Base-by-base conservation (phyloP, 2,113 vertebrate species). In the Climacteris rufus region DNA sequence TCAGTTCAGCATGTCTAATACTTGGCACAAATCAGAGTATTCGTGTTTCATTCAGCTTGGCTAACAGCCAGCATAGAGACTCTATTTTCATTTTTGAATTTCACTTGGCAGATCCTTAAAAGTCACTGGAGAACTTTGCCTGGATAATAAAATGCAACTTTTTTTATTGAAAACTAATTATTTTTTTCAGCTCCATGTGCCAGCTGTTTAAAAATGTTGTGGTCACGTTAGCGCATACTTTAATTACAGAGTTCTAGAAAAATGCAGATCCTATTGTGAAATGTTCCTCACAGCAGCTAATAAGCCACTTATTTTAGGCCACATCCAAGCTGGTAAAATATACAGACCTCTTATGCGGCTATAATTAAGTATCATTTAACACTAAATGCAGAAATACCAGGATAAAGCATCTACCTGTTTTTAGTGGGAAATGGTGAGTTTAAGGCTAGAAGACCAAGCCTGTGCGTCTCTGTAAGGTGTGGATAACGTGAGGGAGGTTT, bases 161-260 rank as follows among this genome's bases (percentile, higher is more conserved):
- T 96, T 96, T 96, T 98, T 98, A 98, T 98, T 98, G 96, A 97
- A 98, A 98, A 97, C 92, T 97, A 98, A 97, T 98, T 98, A 97
- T 97, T 97, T 97, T 97, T 97, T 98, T 97, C 90, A 96, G 96
- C 95, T 97, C 89, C 94, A 15, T 97, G 95, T 97, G 97, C 97
- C 97, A 98, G 94, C 94, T 98, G 96, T 97, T 97, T 97, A 93
- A 97, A 98, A 98, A 97, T 89, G 77, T 94, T 97, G 85, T 94
- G 96, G 94, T 97, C 95, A 97, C 42, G 88, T 98, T 97, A 97
- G 95, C 23, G 33, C 95, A 92, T 96, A 97, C 96, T 98, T 98
- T 97, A 97, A 97, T 97, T 96, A 96, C 96, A 88, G 87, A 87
- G 87, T 84, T 95, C 92, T 76, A 93, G 89, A 97, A 92, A 97